Base-by-base conservation (phyloP, 2,888 invertebrate genomes). In the Acanthosoma haemorrhoidale region DNA sequence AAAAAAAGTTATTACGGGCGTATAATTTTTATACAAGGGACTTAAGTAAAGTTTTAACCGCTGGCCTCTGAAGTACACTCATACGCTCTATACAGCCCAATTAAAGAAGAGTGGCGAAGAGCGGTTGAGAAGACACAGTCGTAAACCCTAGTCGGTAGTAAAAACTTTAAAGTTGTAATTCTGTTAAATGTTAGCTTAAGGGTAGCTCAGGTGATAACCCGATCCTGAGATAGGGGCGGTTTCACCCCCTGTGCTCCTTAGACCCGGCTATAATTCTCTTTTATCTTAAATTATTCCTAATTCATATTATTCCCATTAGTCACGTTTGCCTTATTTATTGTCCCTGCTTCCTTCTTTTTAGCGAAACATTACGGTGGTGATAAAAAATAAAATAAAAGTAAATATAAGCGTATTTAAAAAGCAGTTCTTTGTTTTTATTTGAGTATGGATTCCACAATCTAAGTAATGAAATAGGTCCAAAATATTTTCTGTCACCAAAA, bases 221-320 rank as follows among this genome's bases (percentile, higher is more conserved):
- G n/a, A n/a, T n/a, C n/a, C n/a, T n/a, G n/a, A n/a, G n/a, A n/a
- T n/a, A n/a, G n/a, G n/a, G n/a, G n/a, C n/a, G n/a, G n/a, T n/a
- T n/a, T n/a, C 18, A 13, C 25, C 13, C 25, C 51, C 51, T 29
- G n/a, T n/a, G n/a, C n/a, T n/a, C n/a, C n/a, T n/a, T n/a, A n/a
- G n/a, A n/a, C n/a, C n/a, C n/a, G n/a, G n/a, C n/a, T 25, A 51
- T 51, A 51, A 51, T 25, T 51, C 51, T 51, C 51, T 51, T n/a
- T 51, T 51, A 51, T 51, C 51, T 51, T 51, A 51, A 51, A 51
- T 51, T 51, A 51, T 51, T 51, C 51, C 51, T 51, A 51, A 51
- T 51, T 51, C 51, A 51, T 51, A 51, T 51, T 51, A 51, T 25
- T 51, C 51, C 51, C 51, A 51, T 51, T 51, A 51, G 25, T 51